A percentile compares a stretch with the other conserved stretches of the same genome.
phyloP scores from a whole-genome alignment of 2,888 invertebrate species.

The Tetrapedia diversipes region DNA sequence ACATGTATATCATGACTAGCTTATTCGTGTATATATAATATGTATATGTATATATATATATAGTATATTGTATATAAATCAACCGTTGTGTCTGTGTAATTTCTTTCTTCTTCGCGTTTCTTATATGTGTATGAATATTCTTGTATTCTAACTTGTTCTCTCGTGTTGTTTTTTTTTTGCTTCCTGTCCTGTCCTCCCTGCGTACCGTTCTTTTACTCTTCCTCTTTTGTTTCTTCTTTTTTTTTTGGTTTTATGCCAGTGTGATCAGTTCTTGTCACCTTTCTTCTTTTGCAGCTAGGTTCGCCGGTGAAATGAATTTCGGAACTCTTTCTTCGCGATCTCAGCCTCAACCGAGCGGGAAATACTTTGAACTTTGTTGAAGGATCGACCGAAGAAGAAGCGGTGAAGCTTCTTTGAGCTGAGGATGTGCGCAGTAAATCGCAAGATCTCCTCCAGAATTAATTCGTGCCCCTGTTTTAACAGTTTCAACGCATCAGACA shows the following conservation, averaged over 20 bases:
- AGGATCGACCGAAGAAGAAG: constrained; percentile 10
- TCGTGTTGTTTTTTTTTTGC: background rate
- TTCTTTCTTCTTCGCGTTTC: constrained; percentile 27
- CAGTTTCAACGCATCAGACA: background rate
- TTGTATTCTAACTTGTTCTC: background rate
- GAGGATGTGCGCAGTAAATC: constrained; percentile 39
- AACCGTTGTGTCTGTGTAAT: constrained; percentile 68
- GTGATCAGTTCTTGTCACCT: constrained; percentile 11
- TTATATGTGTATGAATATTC: constrained; percentile 11
- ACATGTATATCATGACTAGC: constrained; percentile 80
- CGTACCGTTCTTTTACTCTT: background rate
- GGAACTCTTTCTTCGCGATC: constrained; percentile 23
- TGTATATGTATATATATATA: constrained; percentile 74
- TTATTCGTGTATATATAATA: constrained; percentile 77
- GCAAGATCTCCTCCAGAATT: background rate
- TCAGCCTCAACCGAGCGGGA: constrained; percentile 18
- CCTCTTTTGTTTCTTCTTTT: background rate
- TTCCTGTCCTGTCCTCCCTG: background rate
- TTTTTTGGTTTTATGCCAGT: too few relatives aligned
- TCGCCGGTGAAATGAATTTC: constrained; percentile 8
- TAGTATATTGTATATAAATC: constrained; percentile 76
- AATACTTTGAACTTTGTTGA: constrained; percentile 12
- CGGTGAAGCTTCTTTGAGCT: constrained; percentile 19
- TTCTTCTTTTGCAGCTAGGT: constrained; percentile 5
- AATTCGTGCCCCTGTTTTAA: background rate